Conservation (phyloP, 2,888 invertebrate genomes). For the Drosophila ochracea region DNA sequence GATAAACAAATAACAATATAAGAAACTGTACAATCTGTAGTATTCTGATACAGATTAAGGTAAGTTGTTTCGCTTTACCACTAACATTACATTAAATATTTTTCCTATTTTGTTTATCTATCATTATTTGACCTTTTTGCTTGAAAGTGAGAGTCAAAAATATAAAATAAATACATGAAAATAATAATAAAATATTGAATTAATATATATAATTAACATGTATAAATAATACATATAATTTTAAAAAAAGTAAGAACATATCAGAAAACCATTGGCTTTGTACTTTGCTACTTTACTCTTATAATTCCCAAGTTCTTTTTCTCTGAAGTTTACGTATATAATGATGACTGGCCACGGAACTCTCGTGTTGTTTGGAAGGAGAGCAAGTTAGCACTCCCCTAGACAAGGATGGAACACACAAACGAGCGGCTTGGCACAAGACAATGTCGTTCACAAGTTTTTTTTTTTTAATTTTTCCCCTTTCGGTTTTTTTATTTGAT, state of each 20-base stretch:
- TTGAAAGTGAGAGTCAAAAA: background rate
- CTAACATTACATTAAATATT: background rate
- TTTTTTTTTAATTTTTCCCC: conserved; percentile 49
- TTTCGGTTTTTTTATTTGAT: background rate
- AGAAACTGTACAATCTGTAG: background rate
- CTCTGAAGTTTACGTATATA: conserved; percentile 23
- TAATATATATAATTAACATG: background rate
- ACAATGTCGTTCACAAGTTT: conserved; percentile 81
- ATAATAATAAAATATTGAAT: background rate
- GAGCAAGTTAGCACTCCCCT: conserved; percentile 98
- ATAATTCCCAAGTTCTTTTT: conserved; percentile 78
- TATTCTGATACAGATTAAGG: background rate
- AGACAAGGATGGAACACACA: conserved; percentile 96
- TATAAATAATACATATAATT: no score
- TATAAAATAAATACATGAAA: background rate
- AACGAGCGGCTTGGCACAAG: conserved; percentile 85
- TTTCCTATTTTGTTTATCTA: background rate
- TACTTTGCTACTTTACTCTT: conserved; percentile 1
- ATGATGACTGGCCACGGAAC: fast-evolving
- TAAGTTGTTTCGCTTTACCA: background rate
- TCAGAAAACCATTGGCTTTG: no score
- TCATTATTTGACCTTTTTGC: background rate
- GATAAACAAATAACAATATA: background rate
- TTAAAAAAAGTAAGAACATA: background rate
- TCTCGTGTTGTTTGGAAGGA: conserved; percentile 97